Evolutionary conservation across 1,140 invertebrate species (phyloP).

Genomic region (Caenorhabditis remanei): DNA sequence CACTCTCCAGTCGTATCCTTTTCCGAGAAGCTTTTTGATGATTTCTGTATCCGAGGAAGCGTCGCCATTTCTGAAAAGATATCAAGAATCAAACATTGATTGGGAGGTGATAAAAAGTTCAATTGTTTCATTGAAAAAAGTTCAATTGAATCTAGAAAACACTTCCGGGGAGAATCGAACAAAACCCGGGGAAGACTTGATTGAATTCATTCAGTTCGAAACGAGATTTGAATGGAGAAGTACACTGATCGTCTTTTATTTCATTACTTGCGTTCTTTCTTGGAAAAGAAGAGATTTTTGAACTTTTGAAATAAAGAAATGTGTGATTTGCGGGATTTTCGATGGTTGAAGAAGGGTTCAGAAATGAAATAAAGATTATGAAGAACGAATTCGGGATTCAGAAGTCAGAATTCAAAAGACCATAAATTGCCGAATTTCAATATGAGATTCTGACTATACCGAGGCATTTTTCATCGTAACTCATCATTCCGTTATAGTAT

Average conservation of each 20-base stretch:
- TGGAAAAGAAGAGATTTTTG: background rate
- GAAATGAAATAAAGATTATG: background rate
- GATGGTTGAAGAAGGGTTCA: background rate
- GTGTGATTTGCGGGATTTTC: background rate
- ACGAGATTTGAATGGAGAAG: background rate
- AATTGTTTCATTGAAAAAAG: background rate
- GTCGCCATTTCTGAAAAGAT: slow-evolving; percentile 36
- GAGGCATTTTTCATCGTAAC: too few species aligned
- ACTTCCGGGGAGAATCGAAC: slow-evolving; percentile 18
- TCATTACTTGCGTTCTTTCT: background rate
- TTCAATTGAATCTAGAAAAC: background rate
- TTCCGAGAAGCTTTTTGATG: slow-evolving; percentile 72
- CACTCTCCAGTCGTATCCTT: slow-evolving; percentile 76
- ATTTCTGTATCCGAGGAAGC: slow-evolving; percentile 75
- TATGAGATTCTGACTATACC: too few species aligned
- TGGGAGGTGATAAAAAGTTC: background rate
- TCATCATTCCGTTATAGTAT: too few species aligned
- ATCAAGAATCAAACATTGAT: background rate
- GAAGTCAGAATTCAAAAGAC: too few species aligned
- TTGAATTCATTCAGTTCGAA: slow-evolving; percentile 1
- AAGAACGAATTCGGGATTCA: too few species aligned
- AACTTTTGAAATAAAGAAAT: background rate
- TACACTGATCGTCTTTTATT: slow-evolving; percentile 24
- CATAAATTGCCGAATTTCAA: too few species aligned
- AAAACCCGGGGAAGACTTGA: background rate